These are phyloP conservation scores for Sebastes kiyomatsui DNA, from an alignment of 2,797 vertebrate species.

Conservation along the genomic window DNA sequence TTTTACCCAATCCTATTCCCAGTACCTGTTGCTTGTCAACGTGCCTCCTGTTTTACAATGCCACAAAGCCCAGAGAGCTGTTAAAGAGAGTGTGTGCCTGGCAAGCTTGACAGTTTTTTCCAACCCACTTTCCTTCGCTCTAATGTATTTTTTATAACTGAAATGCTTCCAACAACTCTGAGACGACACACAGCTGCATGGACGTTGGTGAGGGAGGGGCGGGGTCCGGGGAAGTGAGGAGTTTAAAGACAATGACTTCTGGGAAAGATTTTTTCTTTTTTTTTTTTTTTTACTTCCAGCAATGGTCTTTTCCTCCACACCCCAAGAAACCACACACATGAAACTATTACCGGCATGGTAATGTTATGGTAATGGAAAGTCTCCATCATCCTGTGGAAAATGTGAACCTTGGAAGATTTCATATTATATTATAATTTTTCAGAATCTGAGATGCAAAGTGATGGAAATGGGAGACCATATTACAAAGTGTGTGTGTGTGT, in stretches of 20 bases:
- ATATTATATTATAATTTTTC: conserved; percentile 55
- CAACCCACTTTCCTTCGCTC: conserved; percentile 41
- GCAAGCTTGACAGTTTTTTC: conserved; percentile 17
- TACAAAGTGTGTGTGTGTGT: conserved; percentile 1
- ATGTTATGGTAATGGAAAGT: conserved; percentile 63
- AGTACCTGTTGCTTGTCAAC: conserved; percentile 47
- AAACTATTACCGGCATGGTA: conserved; percentile 30
- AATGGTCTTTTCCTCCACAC: conserved; percentile 38
- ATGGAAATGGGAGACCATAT: conserved; percentile 44
- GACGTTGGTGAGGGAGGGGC: not conserved
- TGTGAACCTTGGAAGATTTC: conserved; percentile 55
- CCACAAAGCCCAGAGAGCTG: conserved; percentile 25
- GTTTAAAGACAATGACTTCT: conserved; percentile 65
- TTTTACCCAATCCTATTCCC: not conserved
- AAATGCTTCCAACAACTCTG: conserved; percentile 34
- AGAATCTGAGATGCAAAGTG: conserved; percentile 49
- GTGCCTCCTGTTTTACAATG: conserved; percentile 43
- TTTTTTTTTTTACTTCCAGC: conserved; percentile 48
- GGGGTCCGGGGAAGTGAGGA: conserved; percentile 35
- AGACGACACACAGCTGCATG: conserved; percentile 42
- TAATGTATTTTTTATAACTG: conserved; percentile 58
- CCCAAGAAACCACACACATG: conserved; percentile 41
- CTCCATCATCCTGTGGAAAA: conserved; percentile 64
- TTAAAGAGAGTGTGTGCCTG: conserved; percentile 49
- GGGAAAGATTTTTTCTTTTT: conserved; percentile 52